phyloP scores from a whole-genome alignment of 1,140 invertebrate species.

The Drosophila biarmipes region DNA sequence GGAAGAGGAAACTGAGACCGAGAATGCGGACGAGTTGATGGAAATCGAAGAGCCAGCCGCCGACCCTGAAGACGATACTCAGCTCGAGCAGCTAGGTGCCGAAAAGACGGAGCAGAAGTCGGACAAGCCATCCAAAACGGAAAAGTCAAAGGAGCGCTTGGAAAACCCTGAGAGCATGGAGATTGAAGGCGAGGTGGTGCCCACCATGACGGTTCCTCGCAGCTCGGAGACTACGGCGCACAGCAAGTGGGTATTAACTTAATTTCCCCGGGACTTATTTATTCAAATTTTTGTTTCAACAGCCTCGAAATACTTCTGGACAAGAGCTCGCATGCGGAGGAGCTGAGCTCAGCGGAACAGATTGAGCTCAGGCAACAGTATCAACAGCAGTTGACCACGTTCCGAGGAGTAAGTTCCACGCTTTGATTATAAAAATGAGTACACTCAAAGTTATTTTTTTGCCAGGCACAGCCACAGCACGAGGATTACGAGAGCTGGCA shows the following conservation, averaged over 20 bases:
- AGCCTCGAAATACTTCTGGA: slow-evolving; percentile 76
- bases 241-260: slow-evolving; percentile 84
- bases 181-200: slow-evolving; percentile 90
- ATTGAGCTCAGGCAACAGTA: slow-evolving; percentile 75
- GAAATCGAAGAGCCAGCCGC: slow-evolving; percentile 60
- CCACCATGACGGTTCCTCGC: slow-evolving; percentile 88
- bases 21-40: slow-evolving; percentile 84
- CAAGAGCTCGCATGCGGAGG: slow-evolving; percentile 57
- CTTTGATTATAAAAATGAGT: not conserved
- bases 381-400: slow-evolving; percentile 68
- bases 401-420: slow-evolving; percentile 57
- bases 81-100: slow-evolving; percentile 85
- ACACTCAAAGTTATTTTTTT: no score
- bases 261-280: not conserved
- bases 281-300: not conserved
- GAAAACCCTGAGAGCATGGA: slow-evolving; percentile 86
- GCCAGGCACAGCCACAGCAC: slow-evolving; percentile 59
- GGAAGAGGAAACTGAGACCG: slow-evolving; percentile 86
- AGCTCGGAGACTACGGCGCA: slow-evolving; percentile 89
- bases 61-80: slow-evolving; percentile 82
- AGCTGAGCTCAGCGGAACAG: slow-evolving; percentile 61
- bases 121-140: slow-evolving; percentile 85
- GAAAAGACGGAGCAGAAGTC: slow-evolving; percentile 85
- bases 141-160: slow-evolving; percentile 83
- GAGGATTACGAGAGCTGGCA: slow-evolving; percentile 83